These are phyloP conservation scores for Drosophila pandora DNA, from an alignment of 1,140 invertebrate genomes.

Conservation along the genomic window DNA sequence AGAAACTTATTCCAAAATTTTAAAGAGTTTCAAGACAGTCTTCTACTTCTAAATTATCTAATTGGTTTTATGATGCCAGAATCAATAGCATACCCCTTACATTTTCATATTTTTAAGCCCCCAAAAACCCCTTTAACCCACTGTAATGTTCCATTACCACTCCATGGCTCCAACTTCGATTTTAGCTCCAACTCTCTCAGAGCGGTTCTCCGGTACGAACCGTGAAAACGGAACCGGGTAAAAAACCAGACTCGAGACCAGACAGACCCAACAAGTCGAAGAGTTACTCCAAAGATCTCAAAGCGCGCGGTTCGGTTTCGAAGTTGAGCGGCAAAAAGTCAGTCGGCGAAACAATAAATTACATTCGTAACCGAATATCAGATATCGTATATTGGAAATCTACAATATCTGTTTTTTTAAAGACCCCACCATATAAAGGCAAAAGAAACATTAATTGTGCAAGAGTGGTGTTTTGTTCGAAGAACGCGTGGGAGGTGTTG, in stretches of 20 bases:
- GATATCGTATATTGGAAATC: constrained; percentile 29
- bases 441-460: constrained; percentile 27
- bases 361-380: constrained; percentile 29
- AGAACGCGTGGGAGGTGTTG: constrained; percentile 61
- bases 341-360: constrained; percentile 22
- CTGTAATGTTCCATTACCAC: constrained; percentile 45
- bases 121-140: neutral
- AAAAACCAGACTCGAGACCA: neutral
- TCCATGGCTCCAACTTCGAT: constrained; percentile 60
- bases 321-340: constrained; percentile 3
- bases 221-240: neutral
- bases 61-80: neutral
- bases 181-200: constrained; percentile 40
- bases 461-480: constrained; percentile 30
- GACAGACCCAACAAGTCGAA: neutral
- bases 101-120: neutral
- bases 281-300: constrained; percentile 73
- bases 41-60: too few species aligned
- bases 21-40: too few species aligned
- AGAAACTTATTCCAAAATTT: too few species aligned
- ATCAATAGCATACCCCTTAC: neutral
- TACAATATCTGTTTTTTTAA: constrained; percentile 6
- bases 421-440: constrained; percentile 34
- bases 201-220: neutral
- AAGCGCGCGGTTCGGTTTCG: constrained; percentile 52